phyloP scores from a whole-genome alignment of 2,888 invertebrate species.

The Diaperis boleti region DNA sequence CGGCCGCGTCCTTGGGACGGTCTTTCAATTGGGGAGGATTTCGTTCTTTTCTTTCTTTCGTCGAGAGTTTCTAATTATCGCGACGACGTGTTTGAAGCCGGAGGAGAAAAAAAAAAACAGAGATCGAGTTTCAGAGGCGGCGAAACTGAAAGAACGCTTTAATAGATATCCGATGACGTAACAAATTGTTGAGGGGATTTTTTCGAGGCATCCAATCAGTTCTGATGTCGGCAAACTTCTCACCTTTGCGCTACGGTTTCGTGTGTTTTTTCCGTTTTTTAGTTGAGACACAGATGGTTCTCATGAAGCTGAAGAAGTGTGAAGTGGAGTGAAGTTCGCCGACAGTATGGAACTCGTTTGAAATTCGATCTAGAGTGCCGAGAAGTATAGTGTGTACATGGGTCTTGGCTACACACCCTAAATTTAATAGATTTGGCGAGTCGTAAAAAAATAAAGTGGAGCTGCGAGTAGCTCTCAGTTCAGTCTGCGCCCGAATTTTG shows the following conservation, averaged over 20 bases:
- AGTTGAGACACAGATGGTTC: too few relatives aligned
- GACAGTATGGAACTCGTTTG: too few relatives aligned
- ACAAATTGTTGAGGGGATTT: conserved; percentile 53
- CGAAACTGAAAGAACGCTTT: conserved; percentile 48
- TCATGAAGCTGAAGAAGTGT: too few relatives aligned
- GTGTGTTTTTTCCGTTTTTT: conserved; percentile 16
- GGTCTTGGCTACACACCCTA: too few relatives aligned
- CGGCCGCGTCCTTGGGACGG: conserved; percentile 9
- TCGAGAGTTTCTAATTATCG: conserved; percentile 29
- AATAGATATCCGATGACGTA: conserved; percentile 60
- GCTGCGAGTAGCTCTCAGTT: too few relatives aligned
- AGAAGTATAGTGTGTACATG: too few relatives aligned
- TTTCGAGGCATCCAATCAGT: conserved; percentile 29
- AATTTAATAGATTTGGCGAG: too few relatives aligned
- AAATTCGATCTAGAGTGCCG: too few relatives aligned
- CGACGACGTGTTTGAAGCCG: conserved; percentile 17
- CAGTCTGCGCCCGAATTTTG: too few relatives aligned
- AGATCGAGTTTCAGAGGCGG: conserved; percentile 45
- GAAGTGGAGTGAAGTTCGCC: too few relatives aligned
- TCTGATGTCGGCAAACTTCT: conserved; percentile 35
- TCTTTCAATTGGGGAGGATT: not conserved
- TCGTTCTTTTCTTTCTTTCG: conserved; percentile 12
- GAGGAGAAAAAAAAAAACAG: conserved; percentile 39
- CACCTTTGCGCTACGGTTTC: conserved; percentile 23
- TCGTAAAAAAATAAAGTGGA: too few relatives aligned